These are phyloP conservation scores for Grallaria varia DNA, from an alignment of 2,113 vertebrate species.

Conservation along the genomic window DNA sequence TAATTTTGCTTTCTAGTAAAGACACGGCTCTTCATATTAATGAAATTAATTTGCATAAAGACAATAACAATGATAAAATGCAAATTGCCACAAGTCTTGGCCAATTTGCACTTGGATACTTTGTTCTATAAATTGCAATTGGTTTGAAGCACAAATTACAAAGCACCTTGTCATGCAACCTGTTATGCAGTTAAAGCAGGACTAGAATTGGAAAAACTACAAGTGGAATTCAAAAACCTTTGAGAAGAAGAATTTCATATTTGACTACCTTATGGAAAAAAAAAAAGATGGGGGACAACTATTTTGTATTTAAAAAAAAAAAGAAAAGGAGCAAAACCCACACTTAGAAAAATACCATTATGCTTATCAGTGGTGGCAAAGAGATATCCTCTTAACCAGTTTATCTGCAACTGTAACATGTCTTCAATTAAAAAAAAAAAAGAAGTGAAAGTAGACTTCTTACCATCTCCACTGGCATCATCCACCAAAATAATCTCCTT, in stretches of 20 bases:
- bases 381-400: neutral
- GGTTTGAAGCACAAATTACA: neutral
- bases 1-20: neutral
- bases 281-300: neutral
- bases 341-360: neutral
- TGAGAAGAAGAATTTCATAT: neutral
- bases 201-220: neutral
- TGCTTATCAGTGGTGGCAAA: neutral
- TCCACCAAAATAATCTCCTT: constrained; percentile 98
- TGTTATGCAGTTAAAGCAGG: neutral
- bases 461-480: constrained; percentile 95
- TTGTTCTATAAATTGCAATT: neutral
- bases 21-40: neutral
- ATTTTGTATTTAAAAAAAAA: neutral
- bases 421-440: neutral
- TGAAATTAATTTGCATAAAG: neutral
- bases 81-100: neutral
- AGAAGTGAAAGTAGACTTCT: neutral
- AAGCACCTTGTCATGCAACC: neutral
- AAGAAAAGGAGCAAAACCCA: neutral
- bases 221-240: neutral
- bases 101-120: neutral
- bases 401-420: neutral
- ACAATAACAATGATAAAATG: neutral
- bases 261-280: neutral